Evolutionary conservation across 2,888 invertebrate species (phyloP), one percentile per base, ranked within the genome.

Genomic region (Cybosia mesomella): DNA sequence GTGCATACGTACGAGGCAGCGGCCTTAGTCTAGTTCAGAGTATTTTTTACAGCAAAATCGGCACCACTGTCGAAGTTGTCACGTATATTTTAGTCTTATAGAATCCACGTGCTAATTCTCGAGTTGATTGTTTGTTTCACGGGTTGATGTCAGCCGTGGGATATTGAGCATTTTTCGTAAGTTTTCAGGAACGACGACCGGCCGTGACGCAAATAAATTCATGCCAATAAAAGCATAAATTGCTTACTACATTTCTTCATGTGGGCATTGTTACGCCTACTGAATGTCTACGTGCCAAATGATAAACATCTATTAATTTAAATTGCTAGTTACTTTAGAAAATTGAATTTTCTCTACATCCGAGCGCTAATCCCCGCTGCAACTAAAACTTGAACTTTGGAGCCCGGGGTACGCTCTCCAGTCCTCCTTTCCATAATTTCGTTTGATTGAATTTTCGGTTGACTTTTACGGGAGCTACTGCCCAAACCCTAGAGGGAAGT

Each of bases 131-230:
- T 39, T 39, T 39, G 39, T 18, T 32, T 32, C 22, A 22, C 22
- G 32, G 32, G 9, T 58, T 59, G 57, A 62, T 36, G 55, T 66
- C 57, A 59, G 36, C 49, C 49, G 71, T 85, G 87, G 79, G 86
- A 83, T 85, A 83, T 81, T 83, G 83, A 79, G 78, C 72, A 83
- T 73, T 84, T 85, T 85, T 85, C 81, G 78, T 76, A 71, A 72
- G 73, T 78, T 85, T 91, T 91, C 89, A 92, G 87, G 90, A 89
- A 85, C 89, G 85, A 84, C 85, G 89, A 88, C 89, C 89, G 89
- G 74, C 89, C 91, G 77, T 93, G 92, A 92, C 91, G 90, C 80
- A 87, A 83, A 74, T 71, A 72, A 65, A 66, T 60, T 68, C 66
- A 75, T 87, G 89, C 88, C 87, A 87, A 87, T 81, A 83, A 84